A percentile compares a stretch with the other conserved stretches of the same genome.
phyloP scores from a whole-genome alignment of 2,888 invertebrate species.

The Callinectes sapidus region DNA sequence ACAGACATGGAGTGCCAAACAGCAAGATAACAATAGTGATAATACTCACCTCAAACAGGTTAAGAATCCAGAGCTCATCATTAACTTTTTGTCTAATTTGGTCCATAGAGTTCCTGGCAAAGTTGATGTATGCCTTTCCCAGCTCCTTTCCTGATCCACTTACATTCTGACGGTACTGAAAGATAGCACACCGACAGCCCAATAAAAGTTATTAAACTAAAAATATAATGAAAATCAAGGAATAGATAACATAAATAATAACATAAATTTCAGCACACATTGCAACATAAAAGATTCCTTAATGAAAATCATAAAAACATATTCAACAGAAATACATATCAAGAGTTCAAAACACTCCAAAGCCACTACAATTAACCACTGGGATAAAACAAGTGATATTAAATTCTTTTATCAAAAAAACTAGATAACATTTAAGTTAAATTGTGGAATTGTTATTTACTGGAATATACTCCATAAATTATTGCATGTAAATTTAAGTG shows the following conservation, averaged over 20 bases:
- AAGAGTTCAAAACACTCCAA: too few species aligned
- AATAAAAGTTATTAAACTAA: constrained; percentile 40
- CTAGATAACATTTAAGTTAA: too few species aligned
- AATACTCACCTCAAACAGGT: constrained; percentile 83
- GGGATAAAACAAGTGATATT: too few species aligned
- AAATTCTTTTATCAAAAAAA: too few species aligned
- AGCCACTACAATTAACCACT: too few species aligned
- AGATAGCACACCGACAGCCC: constrained; percentile 59
- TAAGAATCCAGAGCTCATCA: constrained; percentile 89
- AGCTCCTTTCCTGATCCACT: constrained; percentile 97
- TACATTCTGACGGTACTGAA: constrained; percentile 81
- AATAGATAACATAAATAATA: background rate
- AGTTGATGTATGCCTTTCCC: constrained; percentile 98
- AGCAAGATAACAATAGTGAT: background rate
- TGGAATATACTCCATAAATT: too few species aligned
- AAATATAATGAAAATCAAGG: background rate
- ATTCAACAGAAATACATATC: too few species aligned
- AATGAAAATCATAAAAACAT: too few species aligned
- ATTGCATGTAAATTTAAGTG: too few species aligned
- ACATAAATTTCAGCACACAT: background rate
- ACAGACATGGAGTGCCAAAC: background rate
- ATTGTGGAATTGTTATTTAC: too few species aligned
- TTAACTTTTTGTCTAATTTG: constrained; percentile 97
- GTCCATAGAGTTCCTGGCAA: constrained; percentile 97
- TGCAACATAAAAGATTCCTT: background rate